Conservation (phyloP, 2,113 vertebrate genomes). For the Dissostichus mawsoni region DNA sequence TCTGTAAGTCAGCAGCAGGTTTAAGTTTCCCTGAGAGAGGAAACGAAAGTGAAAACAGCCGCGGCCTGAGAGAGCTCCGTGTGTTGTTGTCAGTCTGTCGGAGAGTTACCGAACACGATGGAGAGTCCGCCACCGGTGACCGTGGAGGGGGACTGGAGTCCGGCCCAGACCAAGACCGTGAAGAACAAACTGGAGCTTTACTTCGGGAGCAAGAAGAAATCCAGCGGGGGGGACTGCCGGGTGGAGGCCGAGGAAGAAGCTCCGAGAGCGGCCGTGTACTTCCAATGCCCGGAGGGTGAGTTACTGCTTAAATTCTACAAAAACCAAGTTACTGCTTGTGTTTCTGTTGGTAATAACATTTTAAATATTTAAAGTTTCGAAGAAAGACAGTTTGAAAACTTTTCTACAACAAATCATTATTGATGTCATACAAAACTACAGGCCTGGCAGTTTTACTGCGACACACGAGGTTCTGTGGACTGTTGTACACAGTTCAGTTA, state of each 20-base stretch:
- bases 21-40: background rate
- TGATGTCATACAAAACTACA: background rate
- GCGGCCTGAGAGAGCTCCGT: background rate
- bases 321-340: background rate
- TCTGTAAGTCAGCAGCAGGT: no score
- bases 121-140: slow-evolving; percentile 47
- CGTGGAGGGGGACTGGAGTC: slow-evolving; percentile 66
- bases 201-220: slow-evolving; percentile 87
- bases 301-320: background rate
- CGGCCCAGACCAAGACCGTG: slow-evolving; percentile 28
- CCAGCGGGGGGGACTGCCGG: slow-evolving; percentile 87
- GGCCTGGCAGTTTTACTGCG: background rate
- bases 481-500: no score
- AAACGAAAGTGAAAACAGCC: slow-evolving; percentile 67
- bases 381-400: background rate
- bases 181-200: slow-evolving; percentile 83
- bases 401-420: background rate
- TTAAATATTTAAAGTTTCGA: background rate
- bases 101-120: slow-evolving; percentile 43
- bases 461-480: background rate
- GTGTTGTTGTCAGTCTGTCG: background rate
- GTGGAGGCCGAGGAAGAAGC: slow-evolving; percentile 55
- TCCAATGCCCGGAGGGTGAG: slow-evolving; percentile 79
- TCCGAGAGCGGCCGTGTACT: slow-evolving; percentile 75
- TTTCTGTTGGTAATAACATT: background rate